phyloP scores from a whole-genome alignment of 2,113 vertebrate species.

The Neodontobutis hainanensis region DNA sequence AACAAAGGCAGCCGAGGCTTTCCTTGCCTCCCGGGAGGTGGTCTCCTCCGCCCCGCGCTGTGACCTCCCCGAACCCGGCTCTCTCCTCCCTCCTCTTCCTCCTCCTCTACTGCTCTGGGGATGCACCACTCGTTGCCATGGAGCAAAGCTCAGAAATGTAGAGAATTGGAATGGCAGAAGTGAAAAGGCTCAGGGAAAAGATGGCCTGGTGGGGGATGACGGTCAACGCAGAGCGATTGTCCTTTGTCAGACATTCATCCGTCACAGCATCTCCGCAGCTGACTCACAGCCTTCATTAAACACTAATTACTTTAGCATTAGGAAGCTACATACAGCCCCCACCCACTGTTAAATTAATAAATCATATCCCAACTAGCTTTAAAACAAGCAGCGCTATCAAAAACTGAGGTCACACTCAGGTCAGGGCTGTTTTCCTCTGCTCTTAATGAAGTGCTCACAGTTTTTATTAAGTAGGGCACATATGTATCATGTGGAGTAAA shows the following conservation, averaged over 20 bases:
- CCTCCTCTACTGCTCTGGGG: conserved; percentile 47
- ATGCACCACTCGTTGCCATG: conserved; percentile 76
- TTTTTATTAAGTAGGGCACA: conserved; percentile 6
- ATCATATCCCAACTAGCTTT: conserved; percentile 8
- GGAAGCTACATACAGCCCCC: neutral
- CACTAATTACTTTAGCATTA: conserved; percentile 41
- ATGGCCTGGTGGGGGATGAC: conserved; percentile 15
- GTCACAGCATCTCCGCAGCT: conserved; percentile 47
- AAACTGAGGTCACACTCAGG: conserved; percentile 50
- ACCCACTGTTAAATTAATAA: conserved; percentile 35
- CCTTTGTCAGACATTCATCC: conserved; percentile 53
- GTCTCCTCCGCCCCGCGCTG: conserved; percentile 73
- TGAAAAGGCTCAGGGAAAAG: conserved; percentile 1
- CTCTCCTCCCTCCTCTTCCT: conserved; percentile 51
- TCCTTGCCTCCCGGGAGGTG: conserved; percentile 77
- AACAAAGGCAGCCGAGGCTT: conserved; percentile 78
- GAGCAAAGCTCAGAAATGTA: conserved; percentile 68
- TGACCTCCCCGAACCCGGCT: conserved; percentile 75
- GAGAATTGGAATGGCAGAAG: conserved; percentile 58
- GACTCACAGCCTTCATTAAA: conserved; percentile 49
- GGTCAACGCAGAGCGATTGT: conserved; percentile 41
- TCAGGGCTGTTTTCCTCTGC: conserved; percentile 24
- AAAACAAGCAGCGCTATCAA: conserved; percentile 14
- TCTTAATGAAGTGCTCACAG: conserved; percentile 2
- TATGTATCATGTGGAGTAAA: conserved; percentile 18